Percentiles rank a stretch among this genome's conserved stretches.
Conservation (phyloP, 2,113 vertebrate genomes). For the Nothocercus nigrocapillus region DNA sequence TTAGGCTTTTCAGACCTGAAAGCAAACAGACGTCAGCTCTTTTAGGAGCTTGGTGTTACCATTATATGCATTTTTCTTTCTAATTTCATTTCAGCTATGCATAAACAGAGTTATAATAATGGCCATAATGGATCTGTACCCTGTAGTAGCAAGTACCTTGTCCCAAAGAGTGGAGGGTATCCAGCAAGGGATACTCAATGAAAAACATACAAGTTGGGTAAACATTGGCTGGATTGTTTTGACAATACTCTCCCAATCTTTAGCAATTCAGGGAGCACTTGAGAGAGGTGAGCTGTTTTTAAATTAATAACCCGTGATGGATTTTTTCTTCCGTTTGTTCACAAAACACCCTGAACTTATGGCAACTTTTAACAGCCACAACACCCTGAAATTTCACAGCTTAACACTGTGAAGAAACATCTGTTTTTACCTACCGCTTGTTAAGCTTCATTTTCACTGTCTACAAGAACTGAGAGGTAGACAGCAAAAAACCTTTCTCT, state of each 20-base stretch:
- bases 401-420: conserved; percentile 30
- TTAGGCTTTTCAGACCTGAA: neutral
- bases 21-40: neutral
- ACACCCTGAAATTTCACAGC: neutral
- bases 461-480: neutral
- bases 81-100: neutral
- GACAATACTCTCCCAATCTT: neutral
- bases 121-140: neutral
- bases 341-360: neutral
- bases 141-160: neutral
- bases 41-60: neutral
- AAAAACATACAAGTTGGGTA: neutral
- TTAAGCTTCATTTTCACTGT: neutral
- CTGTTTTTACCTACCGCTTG: conserved; percentile 7
- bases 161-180: neutral
- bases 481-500: neutral
- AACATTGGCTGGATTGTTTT: neutral
- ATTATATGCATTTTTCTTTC: neutral
- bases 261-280: neutral
- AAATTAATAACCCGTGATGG: neutral
- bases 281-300: neutral
- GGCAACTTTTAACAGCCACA: neutral
- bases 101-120: neutral
- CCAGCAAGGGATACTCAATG: neutral
- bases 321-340: neutral